Evolutionary conservation across 1,140 invertebrate genomes (phyloP), one percentile per base, ranked within the genome.

Genomic region (Leptinotarsa defecta): DNA sequence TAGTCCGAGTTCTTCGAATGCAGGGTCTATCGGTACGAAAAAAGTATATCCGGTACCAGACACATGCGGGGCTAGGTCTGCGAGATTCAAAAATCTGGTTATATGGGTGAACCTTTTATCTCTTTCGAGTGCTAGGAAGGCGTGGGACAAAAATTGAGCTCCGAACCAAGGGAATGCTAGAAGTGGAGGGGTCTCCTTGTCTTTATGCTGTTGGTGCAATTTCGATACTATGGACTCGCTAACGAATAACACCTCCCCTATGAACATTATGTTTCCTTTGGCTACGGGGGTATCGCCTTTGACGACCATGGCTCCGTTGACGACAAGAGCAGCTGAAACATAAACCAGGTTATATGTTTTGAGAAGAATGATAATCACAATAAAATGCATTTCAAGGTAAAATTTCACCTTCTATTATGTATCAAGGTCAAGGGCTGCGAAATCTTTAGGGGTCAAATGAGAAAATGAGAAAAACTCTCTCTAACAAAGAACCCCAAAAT

Each of bases 111-210:
- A 90, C 76, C 88, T 84, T 76, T 84, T 84, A 82, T 89, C 87
- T 67, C 87, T 82, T 80, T 90, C 89, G n/a, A 91, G 80, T 6
- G 89, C 88, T 74, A 90, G 81, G 81, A 90, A 90, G 2, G 89
- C 88, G 78, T 91, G 90, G 6, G 89, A 90, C 48, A 91, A 81
- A 80, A 91, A 91, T 76, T 90, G 90, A 13, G 90, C 89, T 61
- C 88, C 88, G 78, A 90, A 89, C 90, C 90, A 91, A 3, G 90
- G 90, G 75, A 90, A 90, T 3, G 89, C 88, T 49, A 91, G 77
- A 24, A 91, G 81, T n/a, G 90, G 90, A 11, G 90, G 89, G 3
- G 89, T 90, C 81, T 91, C 90, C 82, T 90, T 90, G 78, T 90
- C 89, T 76, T 87, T 86, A 81, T 91, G 87, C 81, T 89, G 86